phyloP scores from a whole-genome alignment of 2,113 vertebrate species.

The Chloebia gouldiae region DNA sequence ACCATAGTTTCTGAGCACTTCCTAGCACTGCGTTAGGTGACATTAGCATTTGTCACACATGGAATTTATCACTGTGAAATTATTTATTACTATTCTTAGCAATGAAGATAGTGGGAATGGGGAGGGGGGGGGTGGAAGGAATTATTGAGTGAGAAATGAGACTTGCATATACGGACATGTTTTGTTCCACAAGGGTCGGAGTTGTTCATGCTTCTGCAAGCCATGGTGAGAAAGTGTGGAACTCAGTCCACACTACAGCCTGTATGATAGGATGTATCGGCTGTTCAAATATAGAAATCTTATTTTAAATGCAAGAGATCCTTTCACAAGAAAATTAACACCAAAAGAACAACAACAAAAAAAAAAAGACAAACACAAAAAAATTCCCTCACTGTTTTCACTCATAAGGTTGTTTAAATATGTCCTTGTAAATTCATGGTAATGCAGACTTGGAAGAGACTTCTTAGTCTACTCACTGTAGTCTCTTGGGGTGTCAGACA shows the following conservation, averaged over 20 bases:
- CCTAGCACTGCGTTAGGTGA: constrained; percentile 38
- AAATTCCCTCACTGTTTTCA: neutral
- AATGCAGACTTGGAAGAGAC: neutral
- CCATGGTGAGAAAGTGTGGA: neutral
- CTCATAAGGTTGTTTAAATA: neutral
- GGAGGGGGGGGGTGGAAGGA: neutral
- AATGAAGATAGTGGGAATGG: constrained; percentile 14
- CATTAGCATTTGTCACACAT: constrained; percentile 56
- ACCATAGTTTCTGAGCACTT: constrained; percentile 49
- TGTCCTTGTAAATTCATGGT: neutral
- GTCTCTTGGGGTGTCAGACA: neutral
- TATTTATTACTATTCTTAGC: constrained; percentile 65
- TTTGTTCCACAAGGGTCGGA: neutral
- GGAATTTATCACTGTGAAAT: constrained; percentile 53
- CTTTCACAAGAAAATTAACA: neutral
- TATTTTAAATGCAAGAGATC: neutral
- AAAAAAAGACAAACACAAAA: neutral
- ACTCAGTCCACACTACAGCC: neutral
- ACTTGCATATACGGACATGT: constrained; percentile 14
- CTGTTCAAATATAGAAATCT: neutral
- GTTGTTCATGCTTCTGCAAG: neutral
- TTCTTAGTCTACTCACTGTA: neutral
- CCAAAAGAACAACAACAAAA: neutral
- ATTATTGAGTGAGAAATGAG: constrained; percentile 6
- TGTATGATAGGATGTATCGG: neutral